Evolutionary conservation across 1,140 invertebrate genomes (phyloP), one percentile per base, ranked within the genome.

Genomic region (Conus ventricosus): DNA sequence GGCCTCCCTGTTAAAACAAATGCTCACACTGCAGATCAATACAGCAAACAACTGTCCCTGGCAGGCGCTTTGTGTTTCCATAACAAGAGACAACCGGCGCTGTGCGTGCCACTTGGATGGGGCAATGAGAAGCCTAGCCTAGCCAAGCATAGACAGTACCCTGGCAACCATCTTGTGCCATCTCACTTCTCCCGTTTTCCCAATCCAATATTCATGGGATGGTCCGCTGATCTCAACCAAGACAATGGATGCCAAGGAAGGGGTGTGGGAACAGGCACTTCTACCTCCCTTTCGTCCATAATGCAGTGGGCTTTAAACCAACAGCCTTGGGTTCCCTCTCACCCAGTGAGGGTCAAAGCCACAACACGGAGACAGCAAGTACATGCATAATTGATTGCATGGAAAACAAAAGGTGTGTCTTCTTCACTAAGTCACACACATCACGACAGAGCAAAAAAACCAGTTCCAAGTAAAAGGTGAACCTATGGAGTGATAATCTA

Each of bases 21-120:
- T 20, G 60, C 10, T 63, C 60, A 63, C 60, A 63, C 60, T 13
- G 60, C 60, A 63, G 60, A 63, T 63, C 60, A 63, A 63, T 63
- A 20, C 39, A 80, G 76, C 76, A 80, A 80, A 80, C 76, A 25
- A 80, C 76, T 80, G 10, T 80, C 39, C 76, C n/a, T 80, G 39
- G 39, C 39, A 39, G 39, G 39, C 39, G 60, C 60, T 20, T 63
- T 63, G 60, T 63, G 60, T 63, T 63, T 63, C 60, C 17, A 63
- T 20, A 63, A 63, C 60, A 13, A 63, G 17, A 63, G 60, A 63
- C 60, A 39, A 39, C 3, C 3, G 39, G 39, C 39, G 0, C 39
- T 39, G 39, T 39, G 39, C 67, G 17, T 71, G 13, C 20, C 67
- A 71, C 67, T 71, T 71, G 23, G 23, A 71, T 17, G 7, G 4